Evolutionary conservation across 35 echinoderm and acorn worm genomes (phyloP), one percentile per base, ranked within the genome.

Genomic region (Lytechinus pictus): DNA sequence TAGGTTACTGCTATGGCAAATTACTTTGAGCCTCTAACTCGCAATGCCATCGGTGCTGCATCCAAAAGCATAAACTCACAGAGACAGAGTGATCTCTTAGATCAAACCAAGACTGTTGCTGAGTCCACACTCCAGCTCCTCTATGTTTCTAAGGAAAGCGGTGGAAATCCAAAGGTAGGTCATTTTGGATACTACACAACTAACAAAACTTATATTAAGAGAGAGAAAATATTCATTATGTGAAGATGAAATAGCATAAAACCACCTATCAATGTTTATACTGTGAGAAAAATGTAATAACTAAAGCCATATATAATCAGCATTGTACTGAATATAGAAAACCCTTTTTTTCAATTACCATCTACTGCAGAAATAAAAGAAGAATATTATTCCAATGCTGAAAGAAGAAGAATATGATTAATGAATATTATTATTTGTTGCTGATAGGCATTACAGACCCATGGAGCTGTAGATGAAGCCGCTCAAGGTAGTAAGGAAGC

Each of bases 91-190:
- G 97, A 92, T 51, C 87, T 99, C 29, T 94, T 99, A 66, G 98
- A 99, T 94, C 97, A 97, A 61, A 97, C 97, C 9, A 99, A 99
- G 94, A 99, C 98, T 10, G 98, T 99, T 53, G 98, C 98, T 57
- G 98, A 99, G 95, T 99, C 95, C 53, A 96, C 97, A 5, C 86
- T 99, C 9, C 98, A 99, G 94, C 91, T 99, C n/a, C 90, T 99
- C 72, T 99, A 97, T 92, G 98, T 97, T 53, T 96, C 98, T 86
- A 99, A 97, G 54, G 98, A 99, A 95, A 96, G 98, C n/a, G 98
- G 98, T 58, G 98, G 98, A 54, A 99, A 99, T 93, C 98, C 98
- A 54, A 99, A 99, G 98, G 98, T 99, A 94, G 33, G 57, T 79
- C 19, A n/a, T 79, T 7, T 79, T 79, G 66, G n/a, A n/a, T n/a